Conservation (phyloP, 2,113 vertebrate genomes). For the Cheilinus undulatus region DNA sequence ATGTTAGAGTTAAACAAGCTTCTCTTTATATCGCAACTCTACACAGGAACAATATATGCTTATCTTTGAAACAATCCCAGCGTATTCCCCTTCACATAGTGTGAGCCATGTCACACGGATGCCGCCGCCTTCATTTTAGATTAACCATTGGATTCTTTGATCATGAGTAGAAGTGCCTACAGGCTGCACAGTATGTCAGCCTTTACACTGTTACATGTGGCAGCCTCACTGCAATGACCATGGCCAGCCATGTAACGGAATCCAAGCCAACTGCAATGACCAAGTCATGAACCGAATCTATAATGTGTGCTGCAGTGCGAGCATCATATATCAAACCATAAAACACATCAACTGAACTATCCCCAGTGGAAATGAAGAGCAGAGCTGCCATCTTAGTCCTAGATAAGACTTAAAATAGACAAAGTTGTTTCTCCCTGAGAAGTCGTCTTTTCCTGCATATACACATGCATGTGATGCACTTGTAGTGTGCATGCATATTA, state of each 20-base stretch:
- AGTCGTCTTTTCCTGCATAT: not conserved
- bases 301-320: not conserved
- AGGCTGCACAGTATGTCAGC: slow-evolving; percentile 9
- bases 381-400: slow-evolving; percentile 1
- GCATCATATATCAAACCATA: slow-evolving; percentile 23
- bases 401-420: slow-evolving; percentile 31
- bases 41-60: slow-evolving; percentile 8
- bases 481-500: not conserved
- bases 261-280: not conserved
- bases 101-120: slow-evolving; percentile 10
- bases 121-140: slow-evolving; percentile 8
- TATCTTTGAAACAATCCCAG: slow-evolving; percentile 10
- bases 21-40: not conserved
- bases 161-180: slow-evolving; percentile 4
- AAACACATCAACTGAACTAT: not conserved
- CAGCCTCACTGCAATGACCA: slow-evolving; percentile 12
- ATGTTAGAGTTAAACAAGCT: not conserved
- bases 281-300: slow-evolving; percentile 1
- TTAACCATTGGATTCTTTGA: slow-evolving; percentile 29
- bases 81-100: not conserved
- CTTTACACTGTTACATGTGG: slow-evolving; percentile 20
- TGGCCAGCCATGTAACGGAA: slow-evolving; percentile 13
- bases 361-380: slow-evolving; percentile 20
- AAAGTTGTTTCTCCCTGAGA: slow-evolving; percentile 11
- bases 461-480: no score